Conservation (phyloP, 2,888 invertebrate genomes). For the Selenia dentaria region DNA sequence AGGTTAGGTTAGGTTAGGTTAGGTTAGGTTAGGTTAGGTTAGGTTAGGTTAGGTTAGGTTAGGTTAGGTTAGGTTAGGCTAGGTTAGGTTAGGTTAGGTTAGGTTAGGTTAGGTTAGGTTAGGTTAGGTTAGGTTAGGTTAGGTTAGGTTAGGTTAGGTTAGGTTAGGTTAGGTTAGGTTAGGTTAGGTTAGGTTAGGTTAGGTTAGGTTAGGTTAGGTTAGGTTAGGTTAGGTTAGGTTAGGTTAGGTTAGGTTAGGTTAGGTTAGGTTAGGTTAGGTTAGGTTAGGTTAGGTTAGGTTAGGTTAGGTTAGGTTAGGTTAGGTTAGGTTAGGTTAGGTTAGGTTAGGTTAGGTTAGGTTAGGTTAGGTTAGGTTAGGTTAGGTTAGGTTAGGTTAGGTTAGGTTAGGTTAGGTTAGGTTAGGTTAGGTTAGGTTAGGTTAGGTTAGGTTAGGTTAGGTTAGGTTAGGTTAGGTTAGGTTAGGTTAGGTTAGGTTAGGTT, state of each 20-base stretch:
- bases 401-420: slow-evolving; percentile 27
- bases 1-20: slow-evolving; percentile 24
- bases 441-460: slow-evolving; percentile 30
- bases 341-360: slow-evolving; percentile 29
- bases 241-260: slow-evolving; percentile 27
- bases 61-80: slow-evolving; percentile 23
- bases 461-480: slow-evolving; percentile 29
- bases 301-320: slow-evolving; percentile 27
- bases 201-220: slow-evolving; percentile 33
- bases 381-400: slow-evolving; percentile 30
- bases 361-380: slow-evolving; percentile 27
- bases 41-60: slow-evolving; percentile 23
- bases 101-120: slow-evolving; percentile 13
- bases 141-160: slow-evolving; percentile 32
- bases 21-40: slow-evolving; percentile 22
- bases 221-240: slow-evolving; percentile 16
- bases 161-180: slow-evolving; percentile 32
- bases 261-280: slow-evolving; percentile 28
- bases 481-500: slow-evolving; percentile 26
- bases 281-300: slow-evolving; percentile 27
- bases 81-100: slow-evolving; percentile 20
- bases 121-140: slow-evolving; percentile 32
- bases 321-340: slow-evolving; percentile 31
- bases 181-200: slow-evolving; percentile 31
- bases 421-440: slow-evolving; percentile 25